These are phyloP conservation scores for Acleris emargana DNA, from an alignment of 2,888 invertebrate species.

Conservation along the genomic window DNA sequence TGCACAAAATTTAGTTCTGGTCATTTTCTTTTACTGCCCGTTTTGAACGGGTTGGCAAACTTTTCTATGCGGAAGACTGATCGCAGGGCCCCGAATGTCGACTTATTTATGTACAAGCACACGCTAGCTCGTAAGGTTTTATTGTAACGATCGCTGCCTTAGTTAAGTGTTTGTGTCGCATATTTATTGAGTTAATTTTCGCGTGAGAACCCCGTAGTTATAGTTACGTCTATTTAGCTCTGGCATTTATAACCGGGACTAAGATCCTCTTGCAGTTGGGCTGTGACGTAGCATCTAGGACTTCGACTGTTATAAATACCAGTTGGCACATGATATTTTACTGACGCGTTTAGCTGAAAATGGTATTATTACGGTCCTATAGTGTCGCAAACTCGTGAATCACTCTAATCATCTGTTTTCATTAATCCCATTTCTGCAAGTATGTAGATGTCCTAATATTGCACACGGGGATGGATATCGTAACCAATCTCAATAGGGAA, in stretches of 20 bases:
- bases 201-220: constrained; percentile 17
- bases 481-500: background rate
- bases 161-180: constrained; percentile 56
- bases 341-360: constrained; percentile 12
- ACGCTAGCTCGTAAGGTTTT: constrained; percentile 55
- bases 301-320: constrained; percentile 47
- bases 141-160: constrained; percentile 57
- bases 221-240: constrained; percentile 34
- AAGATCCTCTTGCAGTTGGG: constrained; percentile 50
- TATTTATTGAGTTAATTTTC: constrained; percentile 55
- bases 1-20: constrained; percentile 16
- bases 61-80: constrained; percentile 55
- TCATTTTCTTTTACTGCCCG: background rate
- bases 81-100: constrained; percentile 54
- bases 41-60: constrained; percentile 9
- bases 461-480: constrained; percentile 28
- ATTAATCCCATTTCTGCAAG: constrained; percentile 7
- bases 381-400: constrained; percentile 22
- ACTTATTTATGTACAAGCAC: constrained; percentile 46
- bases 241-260: constrained; percentile 46
- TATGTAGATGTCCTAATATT: constrained; percentile 21
- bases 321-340: constrained; percentile 37
- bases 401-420: constrained; percentile 10
- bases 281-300: constrained; percentile 51
- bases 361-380: constrained; percentile 17